Base-by-base conservation (phyloP, 2,888 invertebrate genomes). In the Drosophila meridiana region DNA sequence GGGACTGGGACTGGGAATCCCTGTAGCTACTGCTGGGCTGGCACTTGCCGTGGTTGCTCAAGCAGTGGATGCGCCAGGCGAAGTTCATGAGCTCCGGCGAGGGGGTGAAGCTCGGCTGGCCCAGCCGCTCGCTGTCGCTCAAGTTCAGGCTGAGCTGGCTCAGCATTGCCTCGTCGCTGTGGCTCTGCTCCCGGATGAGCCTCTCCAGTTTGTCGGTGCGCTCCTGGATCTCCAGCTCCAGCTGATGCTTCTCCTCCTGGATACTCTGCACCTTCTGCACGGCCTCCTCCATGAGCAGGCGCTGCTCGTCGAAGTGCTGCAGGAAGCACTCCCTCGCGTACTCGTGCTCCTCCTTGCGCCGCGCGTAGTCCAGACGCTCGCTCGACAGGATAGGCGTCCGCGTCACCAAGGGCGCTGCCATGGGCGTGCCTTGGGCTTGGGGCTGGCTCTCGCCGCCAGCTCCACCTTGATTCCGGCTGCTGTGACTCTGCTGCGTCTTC, bases 291-390 rank as follows among this genome's bases (percentile, higher is more conserved):
- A 60, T 6, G 5, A 40, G 50, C 20, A 9, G 1, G 2, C 60
- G 50, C 50, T 60, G 60, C 40, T 60, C 50, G 4, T 50, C 60
- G 5, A 60, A 42, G 50, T 60, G 60, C 48, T 40, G 60, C 32
- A 40, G 30, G 3, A 60, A 60, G 32, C 50, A 60, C 2, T 60
- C 40, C 14, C 50, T 32, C 0, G 50, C 42, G 7, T n/a, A 59
- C 14, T 36, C 20, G 7, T 26, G 45, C 5, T 36, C 9, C 34
- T 58, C 34, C 34, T 6, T 0, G 2, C 32, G 42, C 30, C n/a
- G 30, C 8, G 30, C 30, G 2, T 6, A 30, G n/a, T 14, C 3
- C 32, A 57, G 13, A 32, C 20, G 7, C 32, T 26, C 13, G 11
- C 4, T 7, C 0, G 43, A 32, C 32, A 32, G 57, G 0, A 0